A percentile compares a stretch with the other conserved stretches of the same genome.
These are phyloP conservation scores for Phalacrocorax carbo DNA, from an alignment of 2,113 vertebrate genomes.

Conservation along the genomic window DNA sequence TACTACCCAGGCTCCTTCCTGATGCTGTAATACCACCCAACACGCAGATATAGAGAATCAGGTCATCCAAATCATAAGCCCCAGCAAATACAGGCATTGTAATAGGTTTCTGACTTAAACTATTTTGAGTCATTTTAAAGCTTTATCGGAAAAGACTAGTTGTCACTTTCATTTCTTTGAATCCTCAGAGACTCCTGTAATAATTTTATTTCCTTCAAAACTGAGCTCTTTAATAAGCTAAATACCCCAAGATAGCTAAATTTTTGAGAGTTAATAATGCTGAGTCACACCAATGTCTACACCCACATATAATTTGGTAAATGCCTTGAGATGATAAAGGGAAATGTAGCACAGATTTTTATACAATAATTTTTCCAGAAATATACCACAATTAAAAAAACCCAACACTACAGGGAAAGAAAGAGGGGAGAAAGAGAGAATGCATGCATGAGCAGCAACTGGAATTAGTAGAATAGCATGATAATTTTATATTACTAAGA, in stretches of 20 bases:
- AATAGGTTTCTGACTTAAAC: neutral
- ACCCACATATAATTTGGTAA: neutral
- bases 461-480: neutral
- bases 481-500: neutral
- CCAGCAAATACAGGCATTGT: neutral
- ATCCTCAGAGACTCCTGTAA: neutral
- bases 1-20: neutral
- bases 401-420: neutral
- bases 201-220: neutral
- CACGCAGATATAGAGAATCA: neutral
- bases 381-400: neutral
- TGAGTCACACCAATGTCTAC: neutral
- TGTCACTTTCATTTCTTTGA: neutral
- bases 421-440: neutral
- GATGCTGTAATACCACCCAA: neutral
- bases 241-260: neutral
- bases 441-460: neutral
- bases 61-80: neutral
- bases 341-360: neutral
- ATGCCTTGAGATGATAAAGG: neutral
- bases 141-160: neutral
- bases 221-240: neutral
- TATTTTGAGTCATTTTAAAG: neutral
- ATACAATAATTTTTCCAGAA: neutral
- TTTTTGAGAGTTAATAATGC: neutral